Evolutionary conservation across 2,888 invertebrate genomes (phyloP).

Genomic region (Ypsolopha sequella): DNA sequence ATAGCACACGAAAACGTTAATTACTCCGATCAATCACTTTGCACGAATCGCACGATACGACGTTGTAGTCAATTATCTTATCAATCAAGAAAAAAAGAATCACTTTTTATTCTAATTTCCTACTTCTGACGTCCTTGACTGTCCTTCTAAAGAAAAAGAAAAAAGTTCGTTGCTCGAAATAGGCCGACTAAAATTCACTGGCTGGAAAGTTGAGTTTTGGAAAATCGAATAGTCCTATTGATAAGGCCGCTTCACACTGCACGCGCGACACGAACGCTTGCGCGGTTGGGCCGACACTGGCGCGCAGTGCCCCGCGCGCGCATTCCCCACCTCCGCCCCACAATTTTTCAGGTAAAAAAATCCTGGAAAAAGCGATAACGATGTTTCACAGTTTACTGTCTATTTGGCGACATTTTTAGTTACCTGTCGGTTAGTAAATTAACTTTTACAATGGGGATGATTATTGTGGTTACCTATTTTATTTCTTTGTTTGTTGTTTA

Average conservation of each 20-base stretch:
- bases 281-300: constrained; percentile 46
- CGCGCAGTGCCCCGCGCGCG: constrained; percentile 42
- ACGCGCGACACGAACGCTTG: constrained; percentile 22
- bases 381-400: constrained; percentile 23
- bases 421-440: not conserved
- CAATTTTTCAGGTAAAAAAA: constrained; percentile 48
- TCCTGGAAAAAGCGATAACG: constrained; percentile 4
- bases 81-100: constrained; percentile 24
- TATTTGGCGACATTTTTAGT: constrained; percentile 26
- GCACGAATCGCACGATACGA: constrained; percentile 36
- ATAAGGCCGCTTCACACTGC: constrained; percentile 18
- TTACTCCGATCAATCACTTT: constrained; percentile 39
- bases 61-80: constrained; percentile 36
- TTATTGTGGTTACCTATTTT: too few relatives aligned
- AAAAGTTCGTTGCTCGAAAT: too few relatives aligned
- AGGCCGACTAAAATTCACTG: too few relatives aligned
- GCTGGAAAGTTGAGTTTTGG: not conserved
- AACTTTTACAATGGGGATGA: too few relatives aligned
- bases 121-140: constrained; percentile 5
- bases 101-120: too few relatives aligned
- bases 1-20: constrained; percentile 29
- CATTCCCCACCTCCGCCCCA: constrained; percentile 35
- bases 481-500: too few relatives aligned
- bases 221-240: constrained; percentile 4
- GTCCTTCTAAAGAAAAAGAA: too few relatives aligned